Conservation (phyloP, 2,888 invertebrate genomes). For the Tridacna crocea region DNA sequence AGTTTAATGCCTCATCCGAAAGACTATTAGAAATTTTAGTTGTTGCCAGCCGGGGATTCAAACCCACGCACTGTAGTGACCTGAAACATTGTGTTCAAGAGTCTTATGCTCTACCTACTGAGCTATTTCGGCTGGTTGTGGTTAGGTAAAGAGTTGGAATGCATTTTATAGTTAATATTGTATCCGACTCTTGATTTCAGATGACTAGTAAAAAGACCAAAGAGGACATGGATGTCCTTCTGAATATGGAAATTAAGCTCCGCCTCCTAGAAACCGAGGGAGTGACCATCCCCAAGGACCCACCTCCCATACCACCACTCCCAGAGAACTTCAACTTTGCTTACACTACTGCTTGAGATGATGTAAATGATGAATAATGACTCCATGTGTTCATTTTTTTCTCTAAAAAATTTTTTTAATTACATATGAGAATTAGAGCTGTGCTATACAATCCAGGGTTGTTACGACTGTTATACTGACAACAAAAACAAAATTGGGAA, state of each 20-base stretch:
- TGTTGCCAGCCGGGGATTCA: too few relatives aligned
- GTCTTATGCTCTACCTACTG: too few relatives aligned
- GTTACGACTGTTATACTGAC: too few relatives aligned
- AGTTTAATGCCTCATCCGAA: too few relatives aligned
- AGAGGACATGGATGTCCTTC: slow-evolving; percentile 94
- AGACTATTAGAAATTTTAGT: too few relatives aligned
- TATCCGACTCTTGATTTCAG: slow-evolving; percentile 84
- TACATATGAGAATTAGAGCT: too few relatives aligned
- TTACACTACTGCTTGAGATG: slow-evolving; percentile 61
- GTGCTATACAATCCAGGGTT: too few relatives aligned
- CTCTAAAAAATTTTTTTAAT: too few relatives aligned
- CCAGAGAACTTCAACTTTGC: slow-evolving; percentile 92
- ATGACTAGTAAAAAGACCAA: slow-evolving; percentile 95
- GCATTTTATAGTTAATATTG: neutral
- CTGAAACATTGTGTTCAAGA: too few relatives aligned
- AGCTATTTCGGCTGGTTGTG: too few relatives aligned
- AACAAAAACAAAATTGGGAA: neutral
- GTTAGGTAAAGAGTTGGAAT: too few relatives aligned
- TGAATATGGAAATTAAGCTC: slow-evolving; percentile 98
- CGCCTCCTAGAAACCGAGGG: slow-evolving; percentile 97
- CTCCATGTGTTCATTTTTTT: neutral
- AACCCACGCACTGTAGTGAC: too few relatives aligned
- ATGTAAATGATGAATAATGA: neutral
- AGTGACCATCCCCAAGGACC: slow-evolving; percentile 95
- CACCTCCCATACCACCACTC: slow-evolving; percentile 95